phyloP scores from a whole-genome alignment of 2,888 invertebrate genomes.

The Iselma pallidipennis region DNA sequence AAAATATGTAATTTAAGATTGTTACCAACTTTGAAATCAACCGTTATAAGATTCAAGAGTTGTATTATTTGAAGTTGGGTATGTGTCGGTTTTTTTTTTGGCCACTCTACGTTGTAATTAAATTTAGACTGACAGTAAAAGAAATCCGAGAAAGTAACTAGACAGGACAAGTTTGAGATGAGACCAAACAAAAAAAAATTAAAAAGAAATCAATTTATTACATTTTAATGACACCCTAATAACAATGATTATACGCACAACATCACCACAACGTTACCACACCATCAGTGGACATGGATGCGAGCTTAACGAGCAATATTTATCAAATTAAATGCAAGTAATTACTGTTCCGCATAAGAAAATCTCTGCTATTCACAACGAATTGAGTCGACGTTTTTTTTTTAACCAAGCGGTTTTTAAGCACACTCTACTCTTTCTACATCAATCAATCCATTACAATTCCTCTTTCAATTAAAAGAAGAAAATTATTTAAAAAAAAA shows the following conservation, averaged over 20 bases:
- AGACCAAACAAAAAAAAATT: too few relatives aligned
- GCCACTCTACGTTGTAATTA: background rate
- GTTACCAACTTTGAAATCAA: background rate
- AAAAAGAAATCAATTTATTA: constrained; percentile 26
- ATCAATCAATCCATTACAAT: background rate
- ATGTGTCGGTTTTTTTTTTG: background rate
- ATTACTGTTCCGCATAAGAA: background rate
- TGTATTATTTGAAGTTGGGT: background rate
- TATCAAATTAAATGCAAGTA: constrained; percentile 4
- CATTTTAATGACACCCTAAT: constrained; percentile 27
- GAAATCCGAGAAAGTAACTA: background rate
- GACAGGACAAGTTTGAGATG: background rate
- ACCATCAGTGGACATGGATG: constrained; percentile 14
- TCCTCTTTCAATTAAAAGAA: background rate
- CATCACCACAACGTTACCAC: too few relatives aligned
- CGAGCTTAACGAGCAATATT: constrained; percentile 20
- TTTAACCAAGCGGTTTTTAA: background rate
- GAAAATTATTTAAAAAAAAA: background rate
- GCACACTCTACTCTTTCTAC: background rate
- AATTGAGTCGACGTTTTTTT: background rate
- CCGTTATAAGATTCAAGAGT: background rate
- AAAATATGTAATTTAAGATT: background rate
- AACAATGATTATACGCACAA: constrained; percentile 19
- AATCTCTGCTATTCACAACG: background rate
- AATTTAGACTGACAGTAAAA: background rate